phyloP scores from a whole-genome alignment of 2,797 vertebrate genomes.

The Vultur gryphus region DNA sequence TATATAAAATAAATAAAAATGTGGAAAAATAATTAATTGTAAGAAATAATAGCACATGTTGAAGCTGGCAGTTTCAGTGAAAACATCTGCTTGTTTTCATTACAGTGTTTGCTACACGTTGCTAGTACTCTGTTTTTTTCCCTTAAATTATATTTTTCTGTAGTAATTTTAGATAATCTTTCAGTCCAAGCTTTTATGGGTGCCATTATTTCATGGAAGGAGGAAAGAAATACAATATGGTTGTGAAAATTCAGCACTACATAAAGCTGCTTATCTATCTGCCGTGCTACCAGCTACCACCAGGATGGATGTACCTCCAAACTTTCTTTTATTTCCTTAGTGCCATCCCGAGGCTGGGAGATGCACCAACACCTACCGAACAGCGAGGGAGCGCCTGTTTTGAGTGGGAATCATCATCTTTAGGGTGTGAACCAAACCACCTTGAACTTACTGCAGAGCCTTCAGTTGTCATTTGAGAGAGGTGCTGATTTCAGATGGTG shows the following conservation, averaged over 20 bases:
- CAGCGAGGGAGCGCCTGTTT: accelerated
- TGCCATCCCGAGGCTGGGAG: not conserved
- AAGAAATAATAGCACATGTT: not conserved
- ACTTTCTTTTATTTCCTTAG: not conserved
- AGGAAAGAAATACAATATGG: not conserved
- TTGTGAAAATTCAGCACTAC: not conserved
- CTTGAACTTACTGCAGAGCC: not conserved
- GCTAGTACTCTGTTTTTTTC: not conserved
- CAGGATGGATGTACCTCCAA: not conserved
- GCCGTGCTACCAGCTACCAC: not conserved
- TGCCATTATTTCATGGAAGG: not conserved
- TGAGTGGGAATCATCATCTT: not conserved
- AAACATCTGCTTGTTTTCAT: not conserved
- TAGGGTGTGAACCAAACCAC: not conserved
- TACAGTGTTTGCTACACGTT: not conserved
- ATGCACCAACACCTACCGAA: not conserved
- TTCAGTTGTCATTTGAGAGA: not conserved
- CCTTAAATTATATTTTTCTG: not conserved
- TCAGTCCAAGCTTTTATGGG: not conserved
- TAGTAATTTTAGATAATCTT: not conserved
- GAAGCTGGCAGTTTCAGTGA: not conserved
- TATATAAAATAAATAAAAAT: not conserved
- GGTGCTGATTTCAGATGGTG: not conserved
- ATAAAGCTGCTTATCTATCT: not conserved
- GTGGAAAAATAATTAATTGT: not conserved